Base-by-base conservation (phyloP, 2,797 vertebrate species). In the Ctenopoma kingsleyae region DNA sequence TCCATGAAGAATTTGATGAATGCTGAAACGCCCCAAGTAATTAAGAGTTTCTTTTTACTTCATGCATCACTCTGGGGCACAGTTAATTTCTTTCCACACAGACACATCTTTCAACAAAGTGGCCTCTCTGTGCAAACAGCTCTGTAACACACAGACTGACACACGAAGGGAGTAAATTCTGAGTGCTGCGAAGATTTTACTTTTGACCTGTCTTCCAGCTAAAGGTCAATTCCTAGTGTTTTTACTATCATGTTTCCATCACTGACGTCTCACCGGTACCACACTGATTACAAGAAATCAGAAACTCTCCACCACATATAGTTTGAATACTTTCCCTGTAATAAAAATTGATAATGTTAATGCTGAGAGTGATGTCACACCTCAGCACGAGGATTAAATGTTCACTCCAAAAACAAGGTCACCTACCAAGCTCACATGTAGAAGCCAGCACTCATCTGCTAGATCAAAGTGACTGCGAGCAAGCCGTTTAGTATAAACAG, bases 1-100 rank as follows among this genome's bases (percentile, higher is more conserved):
- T 66, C 30, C 30, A 54, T 8, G 17, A 76, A 40, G 54, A 66
- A 71, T 71, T 48, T 74, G 0, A 62, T 56, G 63, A 75, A 78
- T 83, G 51, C 8, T 25, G 50, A n/a, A 50, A 3, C n/a, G 65
- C 53, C 46, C 22, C 23, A 15, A 61, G 47, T 73, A 75, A 76
- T 84, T 82, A 80, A 74, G 36, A 63, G 74, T 74, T 73, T 38
- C 20, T 51, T 77, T 72, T 81, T 36, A 65, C 62, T 66, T 41
- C 50, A 44, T 54, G 13, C 51, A 67, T 74, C 65, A 46, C 76
- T 78, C 49, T 32, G 47, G 35, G 55, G 30, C 47, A 68, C 19
- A 59, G 63, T 48, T 78, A 50, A 51, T 16, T 0, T 8, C 64
- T 69, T 81, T 57, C 60, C 64, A 60, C 74, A 61, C 22, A 67